These are phyloP conservation scores for Aramus guarauna DNA, from an alignment of 2,113 vertebrate species.

Conservation along the genomic window DNA sequence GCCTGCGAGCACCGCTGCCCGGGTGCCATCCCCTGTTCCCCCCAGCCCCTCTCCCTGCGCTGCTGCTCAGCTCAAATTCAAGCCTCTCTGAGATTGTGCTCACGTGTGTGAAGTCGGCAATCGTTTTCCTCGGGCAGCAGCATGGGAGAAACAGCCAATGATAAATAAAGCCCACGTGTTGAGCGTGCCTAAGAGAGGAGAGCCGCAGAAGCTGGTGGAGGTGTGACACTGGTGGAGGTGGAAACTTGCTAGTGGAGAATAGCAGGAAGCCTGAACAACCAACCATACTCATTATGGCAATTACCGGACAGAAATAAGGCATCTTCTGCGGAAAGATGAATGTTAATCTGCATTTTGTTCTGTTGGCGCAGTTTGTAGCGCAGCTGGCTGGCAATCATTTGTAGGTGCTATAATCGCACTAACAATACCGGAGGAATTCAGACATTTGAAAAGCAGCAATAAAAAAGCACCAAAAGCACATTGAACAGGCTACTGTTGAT, in stretches of 20 bases:
- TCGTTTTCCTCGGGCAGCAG: accelerated
- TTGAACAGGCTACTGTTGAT: neutral
- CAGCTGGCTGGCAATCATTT: neutral
- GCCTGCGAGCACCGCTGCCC: neutral
- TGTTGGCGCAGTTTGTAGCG: accelerated
- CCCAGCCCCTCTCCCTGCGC: neutral
- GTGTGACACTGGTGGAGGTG: neutral
- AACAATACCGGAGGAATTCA: neutral
- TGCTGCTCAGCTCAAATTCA: neutral
- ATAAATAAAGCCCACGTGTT: neutral
- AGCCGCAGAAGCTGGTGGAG: neutral
- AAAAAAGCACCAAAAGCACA: neutral
- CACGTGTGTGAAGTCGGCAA: neutral
- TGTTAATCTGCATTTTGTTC: neutral
- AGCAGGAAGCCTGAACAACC: neutral
- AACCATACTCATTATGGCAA: neutral
- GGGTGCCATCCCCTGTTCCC: accelerated
- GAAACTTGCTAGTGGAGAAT: neutral
- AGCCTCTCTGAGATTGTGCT: neutral
- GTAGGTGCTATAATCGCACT: neutral
- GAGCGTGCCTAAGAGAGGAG: neutral
- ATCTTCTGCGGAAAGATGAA: neutral
- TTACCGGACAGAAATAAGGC: neutral
- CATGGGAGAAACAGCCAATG: neutral
- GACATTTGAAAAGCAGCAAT: neutral